Conservation (phyloP, 1,140 invertebrate genomes). For the Coenobita brevimanus region DNA sequence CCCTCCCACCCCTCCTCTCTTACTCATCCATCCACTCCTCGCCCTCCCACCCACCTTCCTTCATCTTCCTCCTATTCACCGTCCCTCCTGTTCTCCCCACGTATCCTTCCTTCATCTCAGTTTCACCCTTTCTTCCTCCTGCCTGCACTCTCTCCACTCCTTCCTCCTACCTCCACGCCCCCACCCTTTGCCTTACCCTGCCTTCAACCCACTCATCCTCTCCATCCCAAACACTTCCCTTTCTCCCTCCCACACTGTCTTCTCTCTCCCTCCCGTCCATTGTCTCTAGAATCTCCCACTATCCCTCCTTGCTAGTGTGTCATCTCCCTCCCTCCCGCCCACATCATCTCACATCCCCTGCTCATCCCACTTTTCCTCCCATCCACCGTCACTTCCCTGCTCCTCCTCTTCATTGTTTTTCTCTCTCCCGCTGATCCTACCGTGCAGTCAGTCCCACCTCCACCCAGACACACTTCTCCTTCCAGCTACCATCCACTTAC, state of each 20-base stretch:
- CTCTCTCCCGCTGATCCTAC: background rate
- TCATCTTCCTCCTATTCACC: background rate
- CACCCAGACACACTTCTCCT: no score
- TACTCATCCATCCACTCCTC: background rate
- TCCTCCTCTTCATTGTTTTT: background rate
- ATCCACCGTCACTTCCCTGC: background rate
- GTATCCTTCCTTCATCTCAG: background rate
- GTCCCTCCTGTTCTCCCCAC: background rate
- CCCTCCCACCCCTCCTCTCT: background rate
- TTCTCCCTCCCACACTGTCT: background rate
- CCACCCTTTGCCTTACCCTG: background rate
- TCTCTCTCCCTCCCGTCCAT: conserved; percentile 32
- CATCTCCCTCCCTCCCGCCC: background rate
- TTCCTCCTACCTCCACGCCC: background rate
- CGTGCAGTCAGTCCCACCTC: background rate
- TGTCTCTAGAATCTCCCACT: conserved; percentile 32
- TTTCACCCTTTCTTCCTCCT: background rate
- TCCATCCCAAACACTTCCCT: background rate
- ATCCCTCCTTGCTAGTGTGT: background rate
- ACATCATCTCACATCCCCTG: background rate
- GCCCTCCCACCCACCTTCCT: background rate
- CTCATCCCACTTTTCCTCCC: background rate
- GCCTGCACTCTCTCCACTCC: background rate
- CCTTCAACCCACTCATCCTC: background rate
- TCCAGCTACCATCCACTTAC: no score